These are phyloP conservation scores for Ara ararauna DNA, from an alignment of 2,797 vertebrate species.

Conservation along the genomic window DNA sequence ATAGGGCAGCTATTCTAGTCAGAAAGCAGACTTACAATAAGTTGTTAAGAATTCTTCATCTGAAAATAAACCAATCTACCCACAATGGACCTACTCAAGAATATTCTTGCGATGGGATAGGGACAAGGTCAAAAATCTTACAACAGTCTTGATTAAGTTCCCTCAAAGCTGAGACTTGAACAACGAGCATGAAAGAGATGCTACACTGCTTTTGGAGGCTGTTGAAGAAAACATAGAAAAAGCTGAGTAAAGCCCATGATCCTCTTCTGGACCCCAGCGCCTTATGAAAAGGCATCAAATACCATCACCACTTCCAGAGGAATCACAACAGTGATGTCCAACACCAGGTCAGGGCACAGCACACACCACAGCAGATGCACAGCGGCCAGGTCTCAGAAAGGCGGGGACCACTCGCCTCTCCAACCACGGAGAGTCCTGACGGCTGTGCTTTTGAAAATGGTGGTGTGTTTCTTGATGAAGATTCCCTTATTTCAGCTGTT, in stretches of 20 bases:
- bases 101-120: neutral
- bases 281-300: neutral
- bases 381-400: rapidly evolving
- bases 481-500: neutral
- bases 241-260: rapidly evolving
- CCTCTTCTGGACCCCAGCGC: neutral
- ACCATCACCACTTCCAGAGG: neutral
- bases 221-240: neutral
- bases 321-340: neutral
- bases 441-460: neutral
- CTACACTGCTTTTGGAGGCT: neutral
- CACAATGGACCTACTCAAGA: neutral
- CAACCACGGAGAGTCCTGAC: neutral
- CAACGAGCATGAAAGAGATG: neutral
- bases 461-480: rapidly evolving
- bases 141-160: neutral
- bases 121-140: neutral
- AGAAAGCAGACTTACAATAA: neutral
- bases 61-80: neutral
- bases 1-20: neutral
- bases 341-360: neutral
- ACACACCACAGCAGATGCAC: rapidly evolving
- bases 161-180: neutral
- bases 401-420: neutral
- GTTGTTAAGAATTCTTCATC: neutral